Base-by-base conservation (phyloP, 2,797 vertebrate species). In the Lemur catta region DNA sequence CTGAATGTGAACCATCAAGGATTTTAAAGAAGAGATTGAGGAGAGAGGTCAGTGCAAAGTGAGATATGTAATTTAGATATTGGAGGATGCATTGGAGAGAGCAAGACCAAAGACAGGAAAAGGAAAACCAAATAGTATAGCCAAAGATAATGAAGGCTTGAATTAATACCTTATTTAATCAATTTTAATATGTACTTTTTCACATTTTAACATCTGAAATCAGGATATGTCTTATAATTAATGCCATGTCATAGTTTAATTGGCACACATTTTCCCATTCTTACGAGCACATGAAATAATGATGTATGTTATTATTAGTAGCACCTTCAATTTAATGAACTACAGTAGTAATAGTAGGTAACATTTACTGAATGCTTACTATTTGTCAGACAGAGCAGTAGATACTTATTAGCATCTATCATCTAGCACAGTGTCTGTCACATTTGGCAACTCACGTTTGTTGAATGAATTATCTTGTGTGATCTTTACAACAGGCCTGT, bases 81-180 rank as follows among this genome's bases (percentile, higher is more conserved):
- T 91, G 43, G 22, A 63, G 30, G 59, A 78, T 95, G 52, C 11
- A 14, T 88, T 86, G 48, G 35, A 52, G 22, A 93, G 38, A 74
- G 55, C 33, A 82, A 89, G 61, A 72, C 38, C 69, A 89, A 84
- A 91, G 63, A 74, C 11, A 86, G 43, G 33, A 94, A 94, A 86
- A 84, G 43, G 33, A 94, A 94, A 86, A 85, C 63, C 28, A 93
- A 79, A 67, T 67, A 55, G 33, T 81, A 33, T 63, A 91, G 28
- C 11, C 6, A 52, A 80, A 81, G 65, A 87, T 86, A 82, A 50
- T 74, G 46, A 96, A 65, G 74, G 4, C 74, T 91, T 95, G 61
- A 79, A 41, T 91, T 20, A 55, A 35, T 89, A 50, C 55, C 43
- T 86, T 91, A 78, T 90, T 90, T 95, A 91, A 84, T 97, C 15